Evolutionary conservation across 2,797 vertebrate species (phyloP).

Genomic region (Cryptoblepharus egeriae): DNA sequence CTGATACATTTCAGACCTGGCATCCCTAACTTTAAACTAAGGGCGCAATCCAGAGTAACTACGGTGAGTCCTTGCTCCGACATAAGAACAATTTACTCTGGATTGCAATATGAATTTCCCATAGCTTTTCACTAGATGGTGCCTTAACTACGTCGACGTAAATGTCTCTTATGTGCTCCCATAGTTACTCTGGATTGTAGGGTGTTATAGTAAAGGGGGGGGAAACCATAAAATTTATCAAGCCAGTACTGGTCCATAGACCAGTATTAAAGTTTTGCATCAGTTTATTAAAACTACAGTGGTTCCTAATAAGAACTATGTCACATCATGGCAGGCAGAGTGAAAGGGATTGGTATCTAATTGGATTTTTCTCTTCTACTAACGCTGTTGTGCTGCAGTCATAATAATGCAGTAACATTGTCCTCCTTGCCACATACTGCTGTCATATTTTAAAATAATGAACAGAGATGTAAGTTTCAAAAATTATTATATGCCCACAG

Average conservation of each 20-base stretch:
- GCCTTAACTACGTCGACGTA: no score
- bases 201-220: neutral
- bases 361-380: slow-evolving; percentile 36
- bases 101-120: no score
- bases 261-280: neutral
- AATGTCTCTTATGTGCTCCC: no score
- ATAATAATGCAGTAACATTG: neutral
- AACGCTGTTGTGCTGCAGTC: slow-evolving; percentile 14
- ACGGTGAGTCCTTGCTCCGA: no score
- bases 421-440: slow-evolving; percentile 19
- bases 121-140: no score
- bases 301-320: neutral
- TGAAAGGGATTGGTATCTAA: neutral
- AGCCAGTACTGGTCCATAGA: neutral
- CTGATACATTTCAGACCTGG: neutral
- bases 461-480: slow-evolving; percentile 39
- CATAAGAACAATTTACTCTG: no score
- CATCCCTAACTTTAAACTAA: neutral
- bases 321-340: neutral
- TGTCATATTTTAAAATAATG: slow-evolving; percentile 55
- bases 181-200: no score
- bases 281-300: neutral
- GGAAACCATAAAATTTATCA: neutral
- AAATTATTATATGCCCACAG: slow-evolving; percentile 33
- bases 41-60: no score